Base-by-base conservation (phyloP, 2,888 invertebrate genomes). In the Drosophila kambysellisi region DNA sequence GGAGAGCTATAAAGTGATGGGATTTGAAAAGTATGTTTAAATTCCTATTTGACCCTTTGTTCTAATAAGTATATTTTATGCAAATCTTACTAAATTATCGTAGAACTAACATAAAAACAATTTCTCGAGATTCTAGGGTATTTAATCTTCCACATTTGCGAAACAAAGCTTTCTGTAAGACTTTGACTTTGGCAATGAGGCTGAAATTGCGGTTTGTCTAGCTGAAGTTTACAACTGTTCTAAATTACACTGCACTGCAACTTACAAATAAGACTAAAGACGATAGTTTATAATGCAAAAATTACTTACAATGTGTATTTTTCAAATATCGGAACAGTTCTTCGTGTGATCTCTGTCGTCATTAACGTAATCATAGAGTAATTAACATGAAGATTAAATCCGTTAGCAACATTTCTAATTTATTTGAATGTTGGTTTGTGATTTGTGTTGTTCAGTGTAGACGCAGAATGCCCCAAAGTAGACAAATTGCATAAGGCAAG, bases 401-500 rank as follows among this genome's bases (percentile, higher is more conserved):
- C 25, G 6, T 3, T n/a, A 37, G 15, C 33, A 30, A 12, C 8
- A 30, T 35, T 41, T 3, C 17, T 39, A 30, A 33, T 56, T 29
- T 3, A 8, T 12, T 39, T 15, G 30, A 41, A 35, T 51, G 20
- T 51, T 39, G 30, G 12, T 39, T 37, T 25, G 29, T 37, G 33
- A 30, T 15, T 35, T 50, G 56, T 76, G 83, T 52, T 51, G 76
- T 1, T 30, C 20, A 83, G 83, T 83, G 89, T 86, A 69, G 68
- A 58, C 65, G 62, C 57, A 76, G 79, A 88, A 82, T 82, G 73
- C 76, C 67, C 56, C 20, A 81, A 87, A 88, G 84, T 70, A 73
- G 76, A 82, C 85, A 89, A 89, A 89, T 89, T 89, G 77, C 88
- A 85, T 74, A 77, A 88, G 88, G 83, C 78, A 85, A 88, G 88